Conservation (phyloP, 1,140 invertebrate genomes). For the Philopotamus ludificatus region DNA sequence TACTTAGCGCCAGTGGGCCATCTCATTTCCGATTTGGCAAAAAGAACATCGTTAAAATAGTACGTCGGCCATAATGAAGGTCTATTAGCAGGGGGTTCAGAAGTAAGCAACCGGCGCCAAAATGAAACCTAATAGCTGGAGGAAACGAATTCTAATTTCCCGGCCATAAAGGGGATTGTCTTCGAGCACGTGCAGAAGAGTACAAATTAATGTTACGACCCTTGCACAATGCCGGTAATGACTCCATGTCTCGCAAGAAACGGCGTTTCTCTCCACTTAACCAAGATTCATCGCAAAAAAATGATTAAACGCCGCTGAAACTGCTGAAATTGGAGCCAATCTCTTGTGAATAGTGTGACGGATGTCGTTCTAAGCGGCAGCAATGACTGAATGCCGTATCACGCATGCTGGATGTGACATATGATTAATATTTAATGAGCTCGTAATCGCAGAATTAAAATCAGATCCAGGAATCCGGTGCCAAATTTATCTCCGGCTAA, state of each 20-base stretch:
- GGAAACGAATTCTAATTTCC: neutral
- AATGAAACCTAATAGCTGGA: neutral
- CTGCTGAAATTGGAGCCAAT: no score
- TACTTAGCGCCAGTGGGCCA: neutral
- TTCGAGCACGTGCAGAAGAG: neutral
- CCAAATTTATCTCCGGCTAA: no score
- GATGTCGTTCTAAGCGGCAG: no score
- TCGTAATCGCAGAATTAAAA: no score
- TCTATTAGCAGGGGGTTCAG: neutral
- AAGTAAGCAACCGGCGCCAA: neutral
- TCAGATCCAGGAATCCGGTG: no score
- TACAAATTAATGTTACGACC: conserved; percentile 9
- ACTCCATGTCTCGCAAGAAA: neutral
- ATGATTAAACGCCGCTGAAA: no score
- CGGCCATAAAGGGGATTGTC: neutral
- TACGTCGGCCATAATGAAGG: neutral
- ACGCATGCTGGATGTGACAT: no score
- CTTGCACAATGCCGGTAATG: neutral
- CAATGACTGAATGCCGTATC: no score
- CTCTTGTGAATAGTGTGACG: no score
- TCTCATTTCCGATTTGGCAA: neutral
- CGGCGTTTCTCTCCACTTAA: neutral
- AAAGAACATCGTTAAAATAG: neutral
- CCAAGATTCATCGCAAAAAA: no score
- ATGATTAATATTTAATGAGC: no score